phyloP scores from a whole-genome alignment of 2,113 vertebrate genomes.

The Emydocephalus ijimae region DNA sequence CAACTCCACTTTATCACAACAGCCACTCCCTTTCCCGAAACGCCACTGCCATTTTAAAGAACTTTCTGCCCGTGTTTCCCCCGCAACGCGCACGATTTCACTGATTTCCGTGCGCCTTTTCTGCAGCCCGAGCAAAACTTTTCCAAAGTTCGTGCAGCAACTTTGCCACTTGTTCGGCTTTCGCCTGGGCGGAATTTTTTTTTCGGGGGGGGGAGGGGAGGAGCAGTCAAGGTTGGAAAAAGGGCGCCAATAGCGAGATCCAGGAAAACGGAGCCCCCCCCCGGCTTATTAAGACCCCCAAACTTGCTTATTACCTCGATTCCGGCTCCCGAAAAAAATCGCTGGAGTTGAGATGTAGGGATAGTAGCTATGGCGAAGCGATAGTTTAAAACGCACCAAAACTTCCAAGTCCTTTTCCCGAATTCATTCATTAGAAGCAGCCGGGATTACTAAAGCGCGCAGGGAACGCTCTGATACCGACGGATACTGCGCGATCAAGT shows the following conservation, averaged over 20 bases:
- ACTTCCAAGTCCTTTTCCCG: not conserved
- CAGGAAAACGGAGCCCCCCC: not conserved
- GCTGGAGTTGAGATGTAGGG: not conserved
- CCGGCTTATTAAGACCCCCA: not conserved
- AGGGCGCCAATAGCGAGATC: not conserved
- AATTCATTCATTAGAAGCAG: not conserved
- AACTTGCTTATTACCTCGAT: not conserved
- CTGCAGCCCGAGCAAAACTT: not conserved
- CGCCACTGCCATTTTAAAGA: not conserved
- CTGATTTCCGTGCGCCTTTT: not conserved
- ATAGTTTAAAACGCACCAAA: not conserved
- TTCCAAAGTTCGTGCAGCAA: not conserved
- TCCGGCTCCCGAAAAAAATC: not conserved
- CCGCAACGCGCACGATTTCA: not conserved
- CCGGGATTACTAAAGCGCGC: not conserved
- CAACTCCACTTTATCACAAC: not conserved
- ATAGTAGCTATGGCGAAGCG: not conserved
- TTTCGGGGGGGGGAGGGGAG: accelerated
- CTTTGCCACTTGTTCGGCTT: not conserved
- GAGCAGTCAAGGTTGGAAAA: not conserved
- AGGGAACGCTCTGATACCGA: not conserved
- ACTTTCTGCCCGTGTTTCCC: not conserved
- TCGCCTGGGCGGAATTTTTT: not conserved
- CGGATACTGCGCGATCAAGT: not conserved
- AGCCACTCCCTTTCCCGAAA: not conserved